Evolutionary conservation across 1,140 invertebrate genomes (phyloP).

Genomic region (Drosophila asahinai): DNA sequence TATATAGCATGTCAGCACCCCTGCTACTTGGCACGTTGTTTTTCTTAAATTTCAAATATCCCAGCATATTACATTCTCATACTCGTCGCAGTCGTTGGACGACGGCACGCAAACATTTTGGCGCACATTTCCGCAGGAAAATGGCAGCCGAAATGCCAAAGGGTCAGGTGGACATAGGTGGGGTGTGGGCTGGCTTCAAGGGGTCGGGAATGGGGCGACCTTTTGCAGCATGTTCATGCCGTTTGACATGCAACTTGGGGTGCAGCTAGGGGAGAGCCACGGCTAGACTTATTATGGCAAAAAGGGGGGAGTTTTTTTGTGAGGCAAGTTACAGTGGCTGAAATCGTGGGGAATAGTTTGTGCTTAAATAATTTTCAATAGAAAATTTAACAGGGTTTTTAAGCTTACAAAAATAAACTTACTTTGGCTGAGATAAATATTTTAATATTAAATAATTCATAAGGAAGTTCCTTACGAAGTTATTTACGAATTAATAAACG

Average conservation of each 20-base stretch:
- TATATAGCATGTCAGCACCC: slow-evolving; percentile 3
- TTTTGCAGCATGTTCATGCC: slow-evolving; percentile 58
- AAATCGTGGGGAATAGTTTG: neutral
- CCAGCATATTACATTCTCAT: slow-evolving; percentile 64
- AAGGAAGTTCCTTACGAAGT: too few species aligned
- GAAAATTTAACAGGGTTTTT: too few species aligned
- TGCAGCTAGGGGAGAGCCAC: slow-evolving; percentile 5
- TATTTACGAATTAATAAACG: too few species aligned
- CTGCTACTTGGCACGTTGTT: slow-evolving; percentile 39
- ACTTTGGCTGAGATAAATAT: neutral
- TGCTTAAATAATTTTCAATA: too few species aligned
- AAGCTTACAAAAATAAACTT: too few species aligned
- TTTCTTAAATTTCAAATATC: slow-evolving; percentile 76
- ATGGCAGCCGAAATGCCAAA: slow-evolving; percentile 75
- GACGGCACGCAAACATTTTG: slow-evolving; percentile 75
- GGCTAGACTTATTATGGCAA: slow-evolving; percentile 31
- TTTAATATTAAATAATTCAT: neutral
- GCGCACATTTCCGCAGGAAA: slow-evolving; percentile 77
- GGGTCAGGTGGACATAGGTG: slow-evolving; percentile 41
- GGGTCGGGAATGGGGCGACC: neutral
- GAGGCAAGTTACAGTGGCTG: slow-evolving; percentile 11
- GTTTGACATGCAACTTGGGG: slow-evolving; percentile 67
- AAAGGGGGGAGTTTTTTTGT: slow-evolving; percentile 14
- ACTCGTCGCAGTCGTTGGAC: slow-evolving; percentile 10
- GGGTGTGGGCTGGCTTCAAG: neutral